phyloP scores from a whole-genome alignment of 2,113 vertebrate genomes.

The Tachysurus fulvidraco region DNA sequence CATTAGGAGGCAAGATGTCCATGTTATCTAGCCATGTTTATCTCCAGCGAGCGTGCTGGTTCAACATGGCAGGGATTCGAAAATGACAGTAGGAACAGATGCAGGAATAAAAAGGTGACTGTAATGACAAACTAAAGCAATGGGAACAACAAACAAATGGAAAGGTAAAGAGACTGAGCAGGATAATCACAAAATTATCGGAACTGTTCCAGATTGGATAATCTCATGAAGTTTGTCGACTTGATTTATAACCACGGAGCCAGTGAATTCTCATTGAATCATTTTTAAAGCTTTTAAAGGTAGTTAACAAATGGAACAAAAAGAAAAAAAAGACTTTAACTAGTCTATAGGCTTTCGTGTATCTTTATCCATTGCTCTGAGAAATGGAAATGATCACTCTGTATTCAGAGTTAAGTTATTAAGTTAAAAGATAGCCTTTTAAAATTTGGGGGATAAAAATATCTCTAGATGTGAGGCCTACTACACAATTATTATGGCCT shows the following conservation, averaged over 20 bases:
- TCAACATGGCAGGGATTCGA: constrained; percentile 32
- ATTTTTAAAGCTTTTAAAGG: background rate
- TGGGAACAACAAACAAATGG: background rate
- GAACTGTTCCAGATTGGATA: background rate
- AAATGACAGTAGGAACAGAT: constrained; percentile 28
- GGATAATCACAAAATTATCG: background rate
- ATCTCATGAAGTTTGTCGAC: background rate
- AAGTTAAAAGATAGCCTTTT: background rate
- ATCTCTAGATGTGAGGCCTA: background rate
- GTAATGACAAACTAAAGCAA: constrained; percentile 30
- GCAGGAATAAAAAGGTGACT: constrained; percentile 25
- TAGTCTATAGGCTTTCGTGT: background rate
- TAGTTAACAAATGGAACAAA: background rate
- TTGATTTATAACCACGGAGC: background rate
- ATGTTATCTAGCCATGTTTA: constrained; percentile 25
- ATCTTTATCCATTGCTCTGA: background rate
- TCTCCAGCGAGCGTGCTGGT: constrained; percentile 20
- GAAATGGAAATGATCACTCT: background rate
- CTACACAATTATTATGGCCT: background rate
- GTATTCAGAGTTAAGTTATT: background rate
- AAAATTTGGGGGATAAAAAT: background rate
- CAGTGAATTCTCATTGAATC: background rate
- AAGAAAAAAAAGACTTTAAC: background rate
- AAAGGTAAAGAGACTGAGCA: background rate
- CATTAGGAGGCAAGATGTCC: constrained; percentile 32